Evolutionary conservation across 1,140 invertebrate species (phyloP).

Genomic region (Piezodorus guildinii): DNA sequence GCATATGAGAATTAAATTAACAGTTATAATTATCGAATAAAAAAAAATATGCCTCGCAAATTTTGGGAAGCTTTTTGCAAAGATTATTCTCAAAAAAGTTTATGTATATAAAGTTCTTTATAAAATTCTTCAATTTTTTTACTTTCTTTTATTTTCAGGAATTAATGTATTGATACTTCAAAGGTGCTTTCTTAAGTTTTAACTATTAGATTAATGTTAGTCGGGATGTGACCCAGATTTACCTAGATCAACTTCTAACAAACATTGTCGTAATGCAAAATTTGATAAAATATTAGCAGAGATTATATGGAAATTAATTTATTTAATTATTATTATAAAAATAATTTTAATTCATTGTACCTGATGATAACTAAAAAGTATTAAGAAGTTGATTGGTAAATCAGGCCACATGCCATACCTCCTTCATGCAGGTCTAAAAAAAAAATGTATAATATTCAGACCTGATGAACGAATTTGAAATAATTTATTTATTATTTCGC

Average conservation of each 20-base stretch:
- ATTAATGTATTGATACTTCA: not conserved
- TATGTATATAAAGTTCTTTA: not conserved
- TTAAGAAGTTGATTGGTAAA: conserved; percentile 10
- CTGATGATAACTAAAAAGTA: not conserved
- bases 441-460: not conserved
- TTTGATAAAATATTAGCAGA: not conserved
- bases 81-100: not conserved
- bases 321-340: not conserved
- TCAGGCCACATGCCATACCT: conserved; percentile 3
- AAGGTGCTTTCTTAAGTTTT: conserved; percentile 3
- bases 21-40: not conserved
- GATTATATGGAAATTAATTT: not conserved
- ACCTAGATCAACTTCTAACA: conserved; percentile 4
- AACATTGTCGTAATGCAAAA: not conserved
- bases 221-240: conserved; percentile 5
- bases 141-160: not conserved
- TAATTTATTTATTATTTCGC: conserved; percentile 3
- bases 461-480: not conserved
- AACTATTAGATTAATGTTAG: not conserved
- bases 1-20: not conserved
- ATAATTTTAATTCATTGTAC: not conserved
- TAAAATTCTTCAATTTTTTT: not conserved
- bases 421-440: not conserved
- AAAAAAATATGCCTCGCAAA: too few species aligned
- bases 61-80: not conserved